Percentiles rank a stretch among this genome's conserved stretches.
phyloP scores from a whole-genome alignment of 1,140 invertebrate species.

The Protaetia brevitarsis region DNA sequence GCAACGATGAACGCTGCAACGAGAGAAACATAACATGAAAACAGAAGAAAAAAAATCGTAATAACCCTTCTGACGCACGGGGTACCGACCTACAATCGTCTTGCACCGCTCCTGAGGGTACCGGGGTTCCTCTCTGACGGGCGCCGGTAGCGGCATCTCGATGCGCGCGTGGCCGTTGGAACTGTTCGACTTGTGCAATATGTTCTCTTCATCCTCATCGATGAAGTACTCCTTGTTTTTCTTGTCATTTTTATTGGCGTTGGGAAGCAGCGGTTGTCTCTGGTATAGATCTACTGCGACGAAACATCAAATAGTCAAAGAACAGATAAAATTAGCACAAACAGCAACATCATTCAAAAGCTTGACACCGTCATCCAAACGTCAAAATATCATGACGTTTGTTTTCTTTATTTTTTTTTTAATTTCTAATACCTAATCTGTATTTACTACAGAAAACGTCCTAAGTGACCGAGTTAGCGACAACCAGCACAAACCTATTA shows the following conservation, averaged over 20 bases:
- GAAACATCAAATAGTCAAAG: neutral
- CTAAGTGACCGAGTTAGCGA: no score
- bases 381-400: no score
- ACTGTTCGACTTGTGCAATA: slow-evolving; percentile 32
- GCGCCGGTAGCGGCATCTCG: slow-evolving; percentile 46
- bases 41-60: neutral
- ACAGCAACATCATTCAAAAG: no score
- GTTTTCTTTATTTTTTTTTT: no score
- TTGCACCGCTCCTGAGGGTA: slow-evolving; percentile 72
- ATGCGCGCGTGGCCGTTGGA: slow-evolving; percentile 50
- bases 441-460: no score
- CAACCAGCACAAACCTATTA: no score
- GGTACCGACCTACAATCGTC: slow-evolving; percentile 59
- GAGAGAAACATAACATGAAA: slow-evolving; percentile 21
- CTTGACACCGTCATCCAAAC: no score
- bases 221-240: slow-evolving; percentile 41
- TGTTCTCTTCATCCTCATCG: slow-evolving; percentile 43
- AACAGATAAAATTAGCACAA: neutral
- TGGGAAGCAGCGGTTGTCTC: slow-evolving; percentile 45
- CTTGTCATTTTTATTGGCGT: slow-evolving; percentile 37
- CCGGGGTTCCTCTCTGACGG: slow-evolving; percentile 57
- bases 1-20: slow-evolving; percentile 61
- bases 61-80: neutral
- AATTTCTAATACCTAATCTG: no score
- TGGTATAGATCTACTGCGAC: slow-evolving; percentile 46